phyloP scores from a whole-genome alignment of 2,113 vertebrate species.

The Butorides virescens region DNA sequence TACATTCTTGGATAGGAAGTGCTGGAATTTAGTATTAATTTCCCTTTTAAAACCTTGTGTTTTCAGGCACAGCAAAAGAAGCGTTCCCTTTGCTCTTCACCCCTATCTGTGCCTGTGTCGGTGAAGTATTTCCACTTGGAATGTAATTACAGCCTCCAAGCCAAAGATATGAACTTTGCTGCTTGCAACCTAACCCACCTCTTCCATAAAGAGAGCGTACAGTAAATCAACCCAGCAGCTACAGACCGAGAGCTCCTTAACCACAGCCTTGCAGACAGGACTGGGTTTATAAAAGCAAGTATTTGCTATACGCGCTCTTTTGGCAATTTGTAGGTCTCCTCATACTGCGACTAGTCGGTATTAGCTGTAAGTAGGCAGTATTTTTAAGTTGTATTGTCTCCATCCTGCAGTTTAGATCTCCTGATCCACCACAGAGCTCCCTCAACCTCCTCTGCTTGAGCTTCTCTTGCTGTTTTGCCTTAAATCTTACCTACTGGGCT shows the following conservation, averaged over 20 bases:
- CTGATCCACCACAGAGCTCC: background rate
- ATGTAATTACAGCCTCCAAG: background rate
- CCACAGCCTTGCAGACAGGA: background rate
- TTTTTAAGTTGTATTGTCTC: background rate
- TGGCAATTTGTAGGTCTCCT: background rate
- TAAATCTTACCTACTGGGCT: background rate
- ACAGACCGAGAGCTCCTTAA: background rate
- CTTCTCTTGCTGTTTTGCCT: background rate
- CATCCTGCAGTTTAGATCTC: background rate
- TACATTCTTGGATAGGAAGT: background rate
- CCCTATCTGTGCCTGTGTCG: background rate
- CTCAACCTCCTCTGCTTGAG: background rate
- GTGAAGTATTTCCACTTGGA: slow-evolving; percentile 35
- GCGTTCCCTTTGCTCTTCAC: background rate
- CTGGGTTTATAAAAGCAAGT: background rate
- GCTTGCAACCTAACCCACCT: slow-evolving; percentile 30
- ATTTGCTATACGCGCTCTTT: background rate
- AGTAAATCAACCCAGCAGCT: background rate
- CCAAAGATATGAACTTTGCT: slow-evolving; percentile 28
- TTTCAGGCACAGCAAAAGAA: background rate
- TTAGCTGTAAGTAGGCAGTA: background rate
- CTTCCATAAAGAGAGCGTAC: background rate
- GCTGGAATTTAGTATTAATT: background rate
- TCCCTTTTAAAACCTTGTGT: background rate
- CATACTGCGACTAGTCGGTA: background rate